Evolutionary conservation across 2,888 invertebrate genomes (phyloP).

Genomic region (Cetonia aurata): DNA sequence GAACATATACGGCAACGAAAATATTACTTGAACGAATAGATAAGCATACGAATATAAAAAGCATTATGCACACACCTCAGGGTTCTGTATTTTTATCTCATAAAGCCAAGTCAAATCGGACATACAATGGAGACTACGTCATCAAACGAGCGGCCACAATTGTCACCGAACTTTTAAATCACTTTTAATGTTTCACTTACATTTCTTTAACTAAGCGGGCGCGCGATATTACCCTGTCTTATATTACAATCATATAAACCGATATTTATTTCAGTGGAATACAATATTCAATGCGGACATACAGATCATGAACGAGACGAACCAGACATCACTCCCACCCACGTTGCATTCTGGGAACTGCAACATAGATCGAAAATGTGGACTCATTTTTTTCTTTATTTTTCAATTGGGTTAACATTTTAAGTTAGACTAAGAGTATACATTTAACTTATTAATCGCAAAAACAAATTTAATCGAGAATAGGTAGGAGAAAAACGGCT

Average conservation of each 20-base stretch:
- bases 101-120: slow-evolving; percentile 62
- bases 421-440: neutral
- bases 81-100: slow-evolving; percentile 57
- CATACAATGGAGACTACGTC: slow-evolving; percentile 67
- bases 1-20: slow-evolving; percentile 7
- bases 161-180: slow-evolving; percentile 48
- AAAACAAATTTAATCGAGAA: too few species aligned
- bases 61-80: slow-evolving; percentile 57
- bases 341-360: slow-evolving; percentile 64
- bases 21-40: neutral
- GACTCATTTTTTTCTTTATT: slow-evolving; percentile 32
- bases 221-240: slow-evolving; percentile 19
- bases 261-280: slow-evolving; percentile 40
- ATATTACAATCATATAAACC: slow-evolving; percentile 16
- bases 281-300: slow-evolving; percentile 50
- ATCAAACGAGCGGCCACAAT: slow-evolving; percentile 63
- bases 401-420: neutral
- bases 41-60: neutral
- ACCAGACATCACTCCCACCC: slow-evolving; percentile 66
- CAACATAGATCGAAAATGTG: slow-evolving; percentile 56
- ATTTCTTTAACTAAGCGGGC: slow-evolving; percentile 56
- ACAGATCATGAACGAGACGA: slow-evolving; percentile 58
- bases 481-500: too few species aligned
- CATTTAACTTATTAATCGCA: neutral
- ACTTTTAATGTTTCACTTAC: slow-evolving; percentile 50